Evolutionary conservation across 2,113 vertebrate species (phyloP).

Genomic region (Ranitomeya variabilis): DNA sequence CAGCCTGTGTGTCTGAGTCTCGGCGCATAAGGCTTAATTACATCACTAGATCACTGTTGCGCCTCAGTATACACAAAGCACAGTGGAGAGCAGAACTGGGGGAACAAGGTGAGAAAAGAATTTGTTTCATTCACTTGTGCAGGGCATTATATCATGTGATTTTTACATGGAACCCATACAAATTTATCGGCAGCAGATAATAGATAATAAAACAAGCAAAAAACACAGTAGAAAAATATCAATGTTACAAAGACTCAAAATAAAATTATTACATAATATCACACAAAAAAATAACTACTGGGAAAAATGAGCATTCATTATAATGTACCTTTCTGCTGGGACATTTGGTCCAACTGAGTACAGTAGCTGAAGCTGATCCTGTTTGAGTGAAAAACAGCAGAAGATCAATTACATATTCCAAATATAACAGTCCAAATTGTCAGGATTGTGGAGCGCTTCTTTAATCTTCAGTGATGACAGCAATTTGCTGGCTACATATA

Average conservation of each 20-base stretch:
- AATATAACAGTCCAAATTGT: not conserved
- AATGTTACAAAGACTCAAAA: not conserved
- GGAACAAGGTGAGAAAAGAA: no score
- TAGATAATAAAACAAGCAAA: not conserved
- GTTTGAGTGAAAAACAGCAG: constrained; percentile 36
- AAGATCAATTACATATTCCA: not conserved
- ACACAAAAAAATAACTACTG: not conserved
- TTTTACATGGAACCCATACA: no score
- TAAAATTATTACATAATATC: not conserved
- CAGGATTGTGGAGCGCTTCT: not conserved
- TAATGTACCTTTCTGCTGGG: constrained; percentile 83
- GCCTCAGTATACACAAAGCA: no score
- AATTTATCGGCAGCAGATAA: no score
- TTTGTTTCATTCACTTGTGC: no score
- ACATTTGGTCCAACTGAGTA: constrained; percentile 84
- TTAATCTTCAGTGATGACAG: not conserved
- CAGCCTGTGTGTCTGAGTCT: no score
- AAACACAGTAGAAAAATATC: not conserved
- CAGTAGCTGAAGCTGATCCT: constrained; percentile 92
- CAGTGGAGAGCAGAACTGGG: no score
- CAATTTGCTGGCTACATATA: not conserved
- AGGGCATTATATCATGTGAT: no score
- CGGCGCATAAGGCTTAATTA: no score
- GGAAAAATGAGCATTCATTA: not conserved
- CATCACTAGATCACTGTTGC: no score